Percentiles rank a stretch among this genome's conserved stretches.
phyloP scores from a whole-genome alignment of 2,888 invertebrate genomes.

The Buathra laborator region DNA sequence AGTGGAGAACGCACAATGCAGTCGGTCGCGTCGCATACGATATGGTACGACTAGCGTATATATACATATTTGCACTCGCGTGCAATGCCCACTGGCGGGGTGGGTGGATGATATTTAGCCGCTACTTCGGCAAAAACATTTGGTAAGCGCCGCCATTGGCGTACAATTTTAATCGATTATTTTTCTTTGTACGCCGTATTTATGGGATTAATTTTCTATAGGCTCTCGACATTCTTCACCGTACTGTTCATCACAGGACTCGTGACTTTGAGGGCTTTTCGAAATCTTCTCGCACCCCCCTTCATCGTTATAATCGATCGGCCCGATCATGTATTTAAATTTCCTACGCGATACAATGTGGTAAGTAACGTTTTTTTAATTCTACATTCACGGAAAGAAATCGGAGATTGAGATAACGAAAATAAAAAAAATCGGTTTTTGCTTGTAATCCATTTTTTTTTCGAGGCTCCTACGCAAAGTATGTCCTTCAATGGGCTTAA shows the following conservation, averaged over 20 bases:
- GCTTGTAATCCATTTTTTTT: too few relatives aligned
- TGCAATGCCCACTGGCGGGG: constrained; percentile 87
- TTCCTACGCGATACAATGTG: constrained; percentile 86
- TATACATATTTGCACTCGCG: constrained; percentile 86
- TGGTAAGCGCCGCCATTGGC: constrained; percentile 61
- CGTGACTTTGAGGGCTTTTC: constrained; percentile 84
- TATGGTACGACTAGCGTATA: constrained; percentile 82
- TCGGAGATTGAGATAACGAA: too few relatives aligned
- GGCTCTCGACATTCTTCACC: constrained; percentile 70
- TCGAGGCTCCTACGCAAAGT: too few relatives aligned
- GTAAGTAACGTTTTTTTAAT: constrained; percentile 73
- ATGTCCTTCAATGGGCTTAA: too few relatives aligned
- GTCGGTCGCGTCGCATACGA: constrained; percentile 60
- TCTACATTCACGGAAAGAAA: too few relatives aligned
- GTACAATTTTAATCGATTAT: constrained; percentile 34
- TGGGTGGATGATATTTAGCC: constrained; percentile 85
- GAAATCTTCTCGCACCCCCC: constrained; percentile 87
- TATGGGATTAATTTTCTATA: constrained; percentile 42
- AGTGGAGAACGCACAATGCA: constrained; percentile 64
- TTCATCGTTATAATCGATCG: constrained; percentile 87
- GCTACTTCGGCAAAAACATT: constrained; percentile 71
- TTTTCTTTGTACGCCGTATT: constrained; percentile 5
- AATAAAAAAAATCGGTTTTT: too few relatives aligned
- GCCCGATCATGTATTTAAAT: constrained; percentile 87
- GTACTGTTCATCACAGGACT: constrained; percentile 73